A percentile compares a stretch with the other conserved stretches of the same genome.
These are phyloP conservation scores for Chrysomela aeneicollis DNA, from an alignment of 2,888 invertebrate genomes.

Conservation along the genomic window DNA sequence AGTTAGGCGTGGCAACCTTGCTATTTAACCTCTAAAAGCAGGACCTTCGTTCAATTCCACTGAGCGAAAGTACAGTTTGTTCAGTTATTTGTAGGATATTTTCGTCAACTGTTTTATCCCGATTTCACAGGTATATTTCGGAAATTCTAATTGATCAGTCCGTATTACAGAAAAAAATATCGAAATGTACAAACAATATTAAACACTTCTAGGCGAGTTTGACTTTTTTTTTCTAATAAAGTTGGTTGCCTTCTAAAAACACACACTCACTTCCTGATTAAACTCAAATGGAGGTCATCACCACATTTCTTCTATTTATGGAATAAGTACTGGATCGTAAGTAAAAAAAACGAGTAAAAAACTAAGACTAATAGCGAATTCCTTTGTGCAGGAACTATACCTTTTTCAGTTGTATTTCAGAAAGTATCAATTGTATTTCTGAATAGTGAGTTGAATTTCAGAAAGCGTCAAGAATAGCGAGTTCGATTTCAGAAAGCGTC, in stretches of 20 bases:
- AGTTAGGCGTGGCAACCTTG: constrained; percentile 59
- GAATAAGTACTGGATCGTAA: no score
- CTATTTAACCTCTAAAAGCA: constrained; percentile 51
- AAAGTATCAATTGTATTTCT: no score
- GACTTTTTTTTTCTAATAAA: neutral
- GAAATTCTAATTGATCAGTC: no score
- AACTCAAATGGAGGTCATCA: neutral
- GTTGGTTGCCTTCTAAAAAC: neutral
- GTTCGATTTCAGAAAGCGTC: no score
- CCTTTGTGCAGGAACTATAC: no score
- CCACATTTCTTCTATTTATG: neutral
- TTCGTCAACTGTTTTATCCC: no score
- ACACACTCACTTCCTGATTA: neutral
- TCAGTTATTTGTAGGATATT: neutral
- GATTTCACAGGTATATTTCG: no score
- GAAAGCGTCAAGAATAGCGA: no score
- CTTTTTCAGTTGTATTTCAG: no score
- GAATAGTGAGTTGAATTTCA: no score
- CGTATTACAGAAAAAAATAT: no score
- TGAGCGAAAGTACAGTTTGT: neutral
- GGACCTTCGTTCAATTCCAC: neutral
- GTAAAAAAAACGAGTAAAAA: neutral
- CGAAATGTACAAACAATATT: neutral
- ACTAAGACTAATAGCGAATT: no score
- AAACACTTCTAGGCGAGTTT: neutral